Evolutionary conservation across 1,140 invertebrate genomes (phyloP).

Genomic region (Caenorhabditis remanei): DNA sequence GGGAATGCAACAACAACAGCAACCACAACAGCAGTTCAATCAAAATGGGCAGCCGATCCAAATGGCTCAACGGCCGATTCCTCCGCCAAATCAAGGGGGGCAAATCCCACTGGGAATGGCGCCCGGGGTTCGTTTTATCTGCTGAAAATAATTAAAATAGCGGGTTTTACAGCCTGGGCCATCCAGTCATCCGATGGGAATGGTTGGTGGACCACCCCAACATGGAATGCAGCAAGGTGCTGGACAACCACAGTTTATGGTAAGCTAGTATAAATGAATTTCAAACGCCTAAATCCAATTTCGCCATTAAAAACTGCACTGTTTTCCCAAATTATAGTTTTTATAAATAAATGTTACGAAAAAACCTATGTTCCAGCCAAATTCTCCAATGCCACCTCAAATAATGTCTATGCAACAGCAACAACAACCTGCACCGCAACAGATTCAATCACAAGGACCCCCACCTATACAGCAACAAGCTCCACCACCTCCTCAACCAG

Average conservation of each 20-base stretch:
- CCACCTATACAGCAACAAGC: not conserved
- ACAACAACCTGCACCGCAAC: constrained; percentile 12
- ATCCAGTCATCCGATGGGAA: constrained; percentile 4
- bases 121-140: not conserved
- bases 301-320: too few relatives aligned
- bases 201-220: constrained; percentile 5
- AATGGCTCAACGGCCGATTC: constrained; percentile 15
- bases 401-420: constrained; percentile 17
- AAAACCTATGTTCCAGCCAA: not conserved
- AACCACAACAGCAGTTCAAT: not conserved
- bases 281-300: too few relatives aligned
- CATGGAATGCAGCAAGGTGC: constrained; percentile 12
- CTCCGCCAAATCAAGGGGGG: not conserved
- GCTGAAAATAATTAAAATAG: not conserved
- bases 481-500: not conserved
- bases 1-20: constrained; percentile 30
- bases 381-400: constrained; percentile 17
- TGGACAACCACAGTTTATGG: not conserved
- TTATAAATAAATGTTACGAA: too few relatives aligned
- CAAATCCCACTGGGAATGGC: constrained; percentile 31
- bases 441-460: not conserved
- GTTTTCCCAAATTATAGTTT: too few relatives aligned
- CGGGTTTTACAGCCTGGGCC: not conserved
- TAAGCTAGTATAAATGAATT: not conserved
- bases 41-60: constrained; percentile 9